These are phyloP conservation scores for Lasioglossum malachurum DNA, from an alignment of 2,888 invertebrate genomes.

Conservation along the genomic window DNA sequence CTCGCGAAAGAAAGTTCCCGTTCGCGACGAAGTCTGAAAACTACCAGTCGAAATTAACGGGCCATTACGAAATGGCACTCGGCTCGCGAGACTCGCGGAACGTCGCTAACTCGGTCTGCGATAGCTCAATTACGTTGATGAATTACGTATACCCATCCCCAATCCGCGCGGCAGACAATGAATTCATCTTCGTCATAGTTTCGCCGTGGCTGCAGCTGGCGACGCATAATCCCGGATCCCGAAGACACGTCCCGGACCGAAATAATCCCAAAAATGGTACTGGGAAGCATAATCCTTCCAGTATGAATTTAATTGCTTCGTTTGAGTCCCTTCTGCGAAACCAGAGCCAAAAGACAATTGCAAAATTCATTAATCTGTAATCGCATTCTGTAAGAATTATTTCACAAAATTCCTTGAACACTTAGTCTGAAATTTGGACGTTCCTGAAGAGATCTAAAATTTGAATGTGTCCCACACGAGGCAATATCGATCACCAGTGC, in stretches of 20 bases:
- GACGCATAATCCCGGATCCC: conserved; percentile 23
- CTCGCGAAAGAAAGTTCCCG: conserved; percentile 44
- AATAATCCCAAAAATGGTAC: conserved; percentile 9
- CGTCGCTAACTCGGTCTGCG: conserved; percentile 64
- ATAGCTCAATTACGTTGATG: conserved; percentile 78
- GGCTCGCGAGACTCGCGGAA: conserved; percentile 65
- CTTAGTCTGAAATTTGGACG: too few species aligned
- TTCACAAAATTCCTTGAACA: background rate
- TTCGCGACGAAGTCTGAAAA: conserved; percentile 64
- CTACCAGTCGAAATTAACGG: conserved; percentile 74
- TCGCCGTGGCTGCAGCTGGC: conserved; percentile 34
- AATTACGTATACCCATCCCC: conserved; percentile 71
- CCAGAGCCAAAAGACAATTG: background rate
- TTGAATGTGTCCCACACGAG: too few species aligned
- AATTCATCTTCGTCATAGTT: conserved; percentile 76
- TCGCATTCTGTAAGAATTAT: background rate
- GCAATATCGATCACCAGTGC: background rate
- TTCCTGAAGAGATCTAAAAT: too few species aligned
- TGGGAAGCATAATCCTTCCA: background rate
- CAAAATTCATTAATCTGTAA: background rate
- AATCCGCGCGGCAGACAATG: conserved; percentile 62
- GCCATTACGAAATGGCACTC: conserved; percentile 73
- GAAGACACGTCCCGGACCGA: conserved; percentile 17
- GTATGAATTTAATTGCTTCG: background rate
- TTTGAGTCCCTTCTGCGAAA: background rate